Conservation (phyloP, 2,113 vertebrate species). For the Hemichromis elongatus region DNA sequence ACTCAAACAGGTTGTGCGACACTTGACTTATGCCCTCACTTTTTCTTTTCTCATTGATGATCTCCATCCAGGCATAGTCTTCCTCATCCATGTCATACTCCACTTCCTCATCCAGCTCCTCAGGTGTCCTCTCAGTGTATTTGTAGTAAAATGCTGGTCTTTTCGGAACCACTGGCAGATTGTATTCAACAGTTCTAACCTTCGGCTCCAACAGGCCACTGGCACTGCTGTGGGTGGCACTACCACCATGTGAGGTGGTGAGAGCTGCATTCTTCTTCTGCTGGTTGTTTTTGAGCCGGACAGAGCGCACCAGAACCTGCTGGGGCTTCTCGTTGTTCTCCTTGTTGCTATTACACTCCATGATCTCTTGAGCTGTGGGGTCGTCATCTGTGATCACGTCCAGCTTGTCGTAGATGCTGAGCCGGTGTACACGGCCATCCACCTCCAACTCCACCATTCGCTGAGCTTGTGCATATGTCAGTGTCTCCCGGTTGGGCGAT, state of each 20-base stretch:
- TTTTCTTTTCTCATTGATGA: slow-evolving; percentile 90
- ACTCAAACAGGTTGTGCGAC: slow-evolving; percentile 94
- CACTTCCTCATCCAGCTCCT: slow-evolving; percentile 94
- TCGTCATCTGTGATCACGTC: slow-evolving; percentile 91
- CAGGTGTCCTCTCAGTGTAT: slow-evolving; percentile 86
- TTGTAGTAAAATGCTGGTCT: slow-evolving; percentile 84
- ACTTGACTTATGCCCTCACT: slow-evolving; percentile 88
- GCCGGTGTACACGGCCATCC: slow-evolving; percentile 89
- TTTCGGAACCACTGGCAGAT: slow-evolving; percentile 86
- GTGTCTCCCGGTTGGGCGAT: slow-evolving; percentile 89
- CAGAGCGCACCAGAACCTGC: slow-evolving; percentile 83
- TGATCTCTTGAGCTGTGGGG: slow-evolving; percentile 93
- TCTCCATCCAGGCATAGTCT: slow-evolving; percentile 95
- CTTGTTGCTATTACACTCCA: slow-evolving; percentile 98
- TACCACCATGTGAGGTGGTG: slow-evolving; percentile 65
- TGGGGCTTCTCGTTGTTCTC: slow-evolving; percentile 90
- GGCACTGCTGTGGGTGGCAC: slow-evolving; percentile 17
- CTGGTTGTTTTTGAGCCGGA: slow-evolving; percentile 87
- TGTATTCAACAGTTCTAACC: slow-evolving; percentile 90
- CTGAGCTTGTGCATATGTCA: slow-evolving; percentile 95
- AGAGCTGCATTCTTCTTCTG: slow-evolving; percentile 86
- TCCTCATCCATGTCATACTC: slow-evolving; percentile 99
- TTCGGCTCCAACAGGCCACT: slow-evolving; percentile 82
- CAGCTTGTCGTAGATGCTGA: slow-evolving; percentile 94
- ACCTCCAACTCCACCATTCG: slow-evolving; percentile 98